phyloP scores from a whole-genome alignment of 1,140 invertebrate species.

The Drosophila sulfurigaster region DNA sequence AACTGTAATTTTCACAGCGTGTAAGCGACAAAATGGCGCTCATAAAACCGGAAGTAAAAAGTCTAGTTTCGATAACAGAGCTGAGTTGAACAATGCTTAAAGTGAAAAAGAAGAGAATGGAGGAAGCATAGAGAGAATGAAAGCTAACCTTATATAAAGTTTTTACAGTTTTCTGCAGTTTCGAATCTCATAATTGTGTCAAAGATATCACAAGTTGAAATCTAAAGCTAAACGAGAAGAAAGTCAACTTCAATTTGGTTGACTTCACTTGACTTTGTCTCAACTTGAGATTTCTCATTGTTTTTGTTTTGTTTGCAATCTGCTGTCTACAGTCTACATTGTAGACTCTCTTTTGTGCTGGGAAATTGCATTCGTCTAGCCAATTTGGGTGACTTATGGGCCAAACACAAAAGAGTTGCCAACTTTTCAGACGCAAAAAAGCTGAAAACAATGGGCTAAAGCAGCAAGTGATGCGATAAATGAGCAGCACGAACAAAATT shows the following conservation, averaged over 20 bases:
- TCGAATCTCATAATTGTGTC: not conserved
- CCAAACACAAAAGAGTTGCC: conserved; percentile 43
- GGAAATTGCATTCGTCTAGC: conserved; percentile 47
- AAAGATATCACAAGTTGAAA: not conserved
- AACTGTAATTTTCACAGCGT: too few species aligned
- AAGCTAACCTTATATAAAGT: not conserved
- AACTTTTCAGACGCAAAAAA: conserved; percentile 64
- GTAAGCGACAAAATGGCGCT: too few species aligned
- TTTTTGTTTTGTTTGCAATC: conserved; percentile 16
- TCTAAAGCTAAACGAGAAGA: conserved; percentile 8
- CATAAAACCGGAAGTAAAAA: too few species aligned
- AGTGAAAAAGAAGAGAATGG: too few species aligned
- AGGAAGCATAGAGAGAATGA: too few species aligned
- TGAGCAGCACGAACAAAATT: conserved; percentile 40
- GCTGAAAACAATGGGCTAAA: conserved; percentile 59
- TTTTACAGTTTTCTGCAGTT: not conserved
- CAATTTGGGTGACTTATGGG: conserved; percentile 50
- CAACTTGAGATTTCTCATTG: conserved; percentile 12
- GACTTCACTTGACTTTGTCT: conserved; percentile 4
- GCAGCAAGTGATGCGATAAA: conserved; percentile 48
- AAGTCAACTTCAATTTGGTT: conserved; percentile 13
- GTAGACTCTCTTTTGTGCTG: conserved; percentile 27
- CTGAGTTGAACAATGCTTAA: too few species aligned
- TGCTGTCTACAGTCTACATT: conserved; percentile 5
- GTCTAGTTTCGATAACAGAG: too few species aligned